Base-by-base conservation (phyloP, 2,113 vertebrate genomes). In the Xiphophorus couchianus region DNA sequence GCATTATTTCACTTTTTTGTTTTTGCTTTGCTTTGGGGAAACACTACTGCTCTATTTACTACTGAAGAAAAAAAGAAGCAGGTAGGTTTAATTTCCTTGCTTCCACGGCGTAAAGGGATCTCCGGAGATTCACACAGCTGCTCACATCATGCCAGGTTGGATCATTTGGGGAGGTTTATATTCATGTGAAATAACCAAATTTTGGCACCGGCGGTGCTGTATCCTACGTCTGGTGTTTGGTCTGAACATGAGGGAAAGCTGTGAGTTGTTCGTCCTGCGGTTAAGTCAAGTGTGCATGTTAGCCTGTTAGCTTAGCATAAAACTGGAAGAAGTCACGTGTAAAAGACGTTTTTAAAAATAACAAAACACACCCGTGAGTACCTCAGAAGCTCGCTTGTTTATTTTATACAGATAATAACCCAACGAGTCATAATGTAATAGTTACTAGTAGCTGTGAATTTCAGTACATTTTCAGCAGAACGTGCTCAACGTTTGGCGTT, bases 41-140 rank as follows among this genome's bases (percentile, higher is more conserved):
- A 85, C 86, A 84, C 83, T 84, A 84, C 81, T 85, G 80, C 68
- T 39, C 87, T 77, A 81, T 82, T 83, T 85, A 87, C 90, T 92
- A 90, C 93, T 92, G 89, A 91, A 37, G 35, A 37, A 37, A 11
- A 35, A 37, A 37, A 83, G 8, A 82, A 68, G 84, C 85, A 81
- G 81, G 72, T 77, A 60, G 81, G 76, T 66, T 85, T 81, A 63
- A 6, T 37, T 76, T 54, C 39, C 81, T 12, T 64, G 58, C 84
- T 82, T 80, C 71, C 62, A 65, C 74, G 58, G 73, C 54, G 15
- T 29, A 58, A 62, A 37, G 74, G 67, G 73, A 84, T 78, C 51
- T 76, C 65, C 10, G 25, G 22, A 58, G 51, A 58, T 9, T 8
- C 7, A 71, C 69, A 30, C 35, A 62, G 73, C 80, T 58, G 39